Conservation (phyloP, 1,140 invertebrate genomes). For the Drosophila repleta region DNA sequence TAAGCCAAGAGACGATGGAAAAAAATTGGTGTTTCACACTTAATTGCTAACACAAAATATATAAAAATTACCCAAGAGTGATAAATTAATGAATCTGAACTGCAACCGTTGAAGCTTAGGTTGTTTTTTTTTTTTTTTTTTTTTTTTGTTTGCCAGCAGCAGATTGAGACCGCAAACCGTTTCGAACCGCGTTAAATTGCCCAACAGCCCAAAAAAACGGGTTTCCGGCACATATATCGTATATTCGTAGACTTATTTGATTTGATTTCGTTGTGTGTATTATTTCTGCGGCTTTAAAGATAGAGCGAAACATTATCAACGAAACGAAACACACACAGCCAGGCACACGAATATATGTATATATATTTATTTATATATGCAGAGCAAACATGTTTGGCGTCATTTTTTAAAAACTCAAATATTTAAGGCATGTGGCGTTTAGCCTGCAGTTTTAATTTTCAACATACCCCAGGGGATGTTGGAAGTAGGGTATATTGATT, state of each 20-base stretch:
- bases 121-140: slow-evolving; percentile 7
- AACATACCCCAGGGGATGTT: no score
- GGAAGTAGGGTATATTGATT: no score
- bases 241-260: slow-evolving; percentile 16
- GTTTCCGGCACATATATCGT: slow-evolving; percentile 42
- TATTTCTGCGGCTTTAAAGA: not conserved
- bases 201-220: slow-evolving; percentile 45
- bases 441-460: slow-evolving; percentile 14
- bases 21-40: slow-evolving; percentile 72
- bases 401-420: slow-evolving; percentile 49
- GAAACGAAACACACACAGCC: slow-evolving; percentile 34
- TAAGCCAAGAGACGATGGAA: slow-evolving; percentile 14
- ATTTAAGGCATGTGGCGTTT: slow-evolving; percentile 41
- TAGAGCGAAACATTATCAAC: slow-evolving; percentile 30
- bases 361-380: not conserved
- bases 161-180: slow-evolving; percentile 24
- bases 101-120: slow-evolving; percentile 49
- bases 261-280: not conserved
- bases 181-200: slow-evolving; percentile 21
- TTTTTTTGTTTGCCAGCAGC: not conserved
- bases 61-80: slow-evolving; percentile 67
- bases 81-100: slow-evolving; percentile 77
- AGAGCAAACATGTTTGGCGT: slow-evolving; percentile 43
- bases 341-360: not conserved
- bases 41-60: slow-evolving; percentile 67